Percentiles rank a stretch among this genome's conserved stretches.
Conservation (phyloP, 1,140 invertebrate genomes). For the Anthonomus grandis region DNA sequence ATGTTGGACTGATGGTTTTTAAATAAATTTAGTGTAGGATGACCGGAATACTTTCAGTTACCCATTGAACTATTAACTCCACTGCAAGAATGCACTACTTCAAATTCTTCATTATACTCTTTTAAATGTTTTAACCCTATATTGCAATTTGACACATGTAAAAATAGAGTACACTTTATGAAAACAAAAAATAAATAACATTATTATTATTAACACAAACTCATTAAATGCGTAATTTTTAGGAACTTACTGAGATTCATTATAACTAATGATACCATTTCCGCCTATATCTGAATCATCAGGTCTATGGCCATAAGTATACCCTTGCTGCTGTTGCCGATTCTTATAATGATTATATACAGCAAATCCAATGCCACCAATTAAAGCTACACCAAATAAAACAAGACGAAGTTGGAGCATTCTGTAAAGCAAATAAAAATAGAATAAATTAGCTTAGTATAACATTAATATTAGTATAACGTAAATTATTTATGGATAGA, state of each 20-base stretch:
- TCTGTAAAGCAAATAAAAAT: no score
- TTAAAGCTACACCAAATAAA: background rate
- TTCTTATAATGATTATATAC: constrained; percentile 2
- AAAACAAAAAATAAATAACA: background rate
- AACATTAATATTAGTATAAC: no score
- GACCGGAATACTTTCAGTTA: no score
- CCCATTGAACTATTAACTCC: no score
- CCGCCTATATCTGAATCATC: background rate
- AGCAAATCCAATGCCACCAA: background rate
- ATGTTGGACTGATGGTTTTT: no score
- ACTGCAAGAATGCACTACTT: no score
- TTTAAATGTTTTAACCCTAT: no score
- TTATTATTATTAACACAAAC: background rate
- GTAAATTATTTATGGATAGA: no score
- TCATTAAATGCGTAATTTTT: background rate
- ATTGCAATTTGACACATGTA: no score
- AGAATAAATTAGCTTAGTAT: no score
- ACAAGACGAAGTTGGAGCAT: constrained; percentile 1
- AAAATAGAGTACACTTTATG: background rate
- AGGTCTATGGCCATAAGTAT: background rate
- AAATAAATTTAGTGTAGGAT: no score
- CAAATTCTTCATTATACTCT: no score
- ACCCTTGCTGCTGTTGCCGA: background rate
- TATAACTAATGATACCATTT: background rate
- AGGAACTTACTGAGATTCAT: background rate